Evolutionary conservation across 35 echinoderm and acorn worm genomes (phyloP).

Genomic region (Apostichopus japonicus): DNA sequence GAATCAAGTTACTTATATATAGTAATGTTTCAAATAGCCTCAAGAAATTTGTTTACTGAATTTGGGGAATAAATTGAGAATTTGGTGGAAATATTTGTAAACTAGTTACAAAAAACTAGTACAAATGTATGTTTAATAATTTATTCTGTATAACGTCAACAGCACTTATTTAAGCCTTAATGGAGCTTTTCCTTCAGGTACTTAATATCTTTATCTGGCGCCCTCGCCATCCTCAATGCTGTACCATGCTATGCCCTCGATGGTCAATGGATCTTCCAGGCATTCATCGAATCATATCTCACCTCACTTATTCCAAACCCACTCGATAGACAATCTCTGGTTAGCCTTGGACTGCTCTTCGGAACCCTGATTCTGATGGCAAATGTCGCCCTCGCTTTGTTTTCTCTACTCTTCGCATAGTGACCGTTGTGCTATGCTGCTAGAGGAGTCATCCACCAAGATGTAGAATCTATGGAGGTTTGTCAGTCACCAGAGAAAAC

Average conservation of each 20-base stretch:
- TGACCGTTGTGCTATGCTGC: too few species aligned
- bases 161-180: too few species aligned
- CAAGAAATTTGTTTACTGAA: too few species aligned
- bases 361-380: slow-evolving; percentile 84
- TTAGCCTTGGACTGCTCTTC: slow-evolving; percentile 77
- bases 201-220: slow-evolving; percentile 93
- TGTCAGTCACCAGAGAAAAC: too few species aligned
- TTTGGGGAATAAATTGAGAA: too few species aligned
- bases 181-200: slow-evolving; percentile 63
- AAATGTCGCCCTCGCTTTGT: slow-evolving; percentile 87
- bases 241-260: slow-evolving; percentile 96
- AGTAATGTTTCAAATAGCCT: too few species aligned
- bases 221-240: slow-evolving; percentile 91
- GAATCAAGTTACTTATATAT: too few species aligned
- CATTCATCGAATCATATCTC: slow-evolving; percentile 75
- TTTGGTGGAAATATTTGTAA: too few species aligned
- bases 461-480: not conserved
- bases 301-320: slow-evolving; percentile 63
- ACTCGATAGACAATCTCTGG: slow-evolving; percentile 71
- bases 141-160: too few species aligned
- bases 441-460: not conserved
- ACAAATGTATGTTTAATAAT: too few species aligned
- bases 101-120: too few species aligned
- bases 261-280: slow-evolving; percentile 90
- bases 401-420: slow-evolving; percentile 73